Percentiles rank a stretch among this genome's conserved stretches.
Evolutionary conservation across 1,140 invertebrate genomes (phyloP).

Genomic region (Akabosia matsudoensis): DNA sequence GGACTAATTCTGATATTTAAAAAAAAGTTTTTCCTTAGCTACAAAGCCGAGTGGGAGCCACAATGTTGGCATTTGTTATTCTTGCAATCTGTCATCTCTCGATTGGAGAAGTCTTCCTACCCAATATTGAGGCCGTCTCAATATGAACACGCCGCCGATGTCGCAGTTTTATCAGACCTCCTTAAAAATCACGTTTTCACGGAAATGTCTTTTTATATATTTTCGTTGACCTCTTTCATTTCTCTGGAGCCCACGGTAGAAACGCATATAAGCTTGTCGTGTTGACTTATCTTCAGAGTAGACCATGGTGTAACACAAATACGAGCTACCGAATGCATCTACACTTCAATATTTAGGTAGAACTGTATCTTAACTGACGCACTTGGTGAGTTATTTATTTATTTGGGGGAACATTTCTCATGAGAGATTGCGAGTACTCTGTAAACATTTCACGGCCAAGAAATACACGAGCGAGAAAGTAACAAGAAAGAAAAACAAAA

Average conservation of each 20-base stretch:
- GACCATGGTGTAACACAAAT: too few species aligned
- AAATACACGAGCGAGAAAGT: not conserved
- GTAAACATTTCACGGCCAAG: not conserved
- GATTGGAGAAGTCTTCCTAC: slow-evolving; percentile 9
- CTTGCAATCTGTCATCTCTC: slow-evolving; percentile 17
- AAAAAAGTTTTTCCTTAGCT: not conserved
- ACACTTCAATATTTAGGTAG: too few species aligned
- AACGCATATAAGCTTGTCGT: too few species aligned
- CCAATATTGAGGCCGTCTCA: too few species aligned
- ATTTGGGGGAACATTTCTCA: not conserved
- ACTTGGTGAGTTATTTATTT: not conserved
- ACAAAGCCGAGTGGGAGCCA: slow-evolving; percentile 1
- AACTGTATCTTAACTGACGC: not conserved
- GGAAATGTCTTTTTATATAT: not conserved
- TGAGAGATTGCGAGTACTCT: not conserved
- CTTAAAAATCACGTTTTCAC: not conserved
- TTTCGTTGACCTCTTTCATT: too few species aligned
- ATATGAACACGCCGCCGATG: too few species aligned
- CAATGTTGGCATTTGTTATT: not conserved
- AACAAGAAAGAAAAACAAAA: slow-evolving; percentile 3
- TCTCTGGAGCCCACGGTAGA: too few species aligned
- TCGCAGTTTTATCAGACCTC: too few species aligned
- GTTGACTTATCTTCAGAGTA: too few species aligned
- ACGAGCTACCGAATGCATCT: too few species aligned
- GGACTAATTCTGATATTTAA: too few species aligned